These are phyloP conservation scores for Pseudochirops cupreus DNA, from an alignment of 2,797 vertebrate genomes.

Conservation along the genomic window DNA sequence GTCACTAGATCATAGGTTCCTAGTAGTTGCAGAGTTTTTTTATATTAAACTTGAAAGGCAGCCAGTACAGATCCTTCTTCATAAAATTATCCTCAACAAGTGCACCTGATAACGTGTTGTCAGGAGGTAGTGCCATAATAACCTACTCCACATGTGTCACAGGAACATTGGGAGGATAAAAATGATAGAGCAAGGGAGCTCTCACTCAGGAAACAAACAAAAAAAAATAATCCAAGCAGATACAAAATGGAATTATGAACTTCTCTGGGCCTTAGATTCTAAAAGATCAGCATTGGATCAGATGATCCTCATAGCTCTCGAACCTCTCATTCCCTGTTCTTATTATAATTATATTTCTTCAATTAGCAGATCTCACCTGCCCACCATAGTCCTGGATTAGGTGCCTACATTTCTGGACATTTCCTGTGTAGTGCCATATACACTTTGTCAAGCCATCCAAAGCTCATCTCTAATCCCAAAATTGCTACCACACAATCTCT, in stretches of 20 bases:
- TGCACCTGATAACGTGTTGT: background rate
- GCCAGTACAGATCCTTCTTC: background rate
- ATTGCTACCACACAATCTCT: constrained; percentile 5
- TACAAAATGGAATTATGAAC: constrained; percentile 3
- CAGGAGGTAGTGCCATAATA: background rate
- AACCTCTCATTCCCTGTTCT: background rate
- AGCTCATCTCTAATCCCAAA: constrained; percentile 50
- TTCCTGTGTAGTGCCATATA: background rate
- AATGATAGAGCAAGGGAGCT: constrained; percentile 22
- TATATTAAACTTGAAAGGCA: constrained; percentile 3
- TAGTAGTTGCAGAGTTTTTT: constrained; percentile 1
- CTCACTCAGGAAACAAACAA: background rate
- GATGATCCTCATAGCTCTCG: background rate
- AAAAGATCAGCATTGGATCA: too few relatives aligned
- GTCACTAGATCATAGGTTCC: background rate
- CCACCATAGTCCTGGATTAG: background rate
- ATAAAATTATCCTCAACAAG: background rate
- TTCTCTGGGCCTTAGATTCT: background rate
- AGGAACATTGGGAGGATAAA: constrained; percentile 16
- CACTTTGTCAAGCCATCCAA: constrained; percentile 21
- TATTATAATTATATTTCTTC: background rate
- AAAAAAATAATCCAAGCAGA: background rate
- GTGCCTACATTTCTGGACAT: background rate
- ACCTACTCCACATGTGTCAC: background rate
- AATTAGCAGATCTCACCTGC: rapidly evolving